Evolutionary conservation across 2,888 invertebrate genomes (phyloP).

Genomic region (Microplitis manilae): DNA sequence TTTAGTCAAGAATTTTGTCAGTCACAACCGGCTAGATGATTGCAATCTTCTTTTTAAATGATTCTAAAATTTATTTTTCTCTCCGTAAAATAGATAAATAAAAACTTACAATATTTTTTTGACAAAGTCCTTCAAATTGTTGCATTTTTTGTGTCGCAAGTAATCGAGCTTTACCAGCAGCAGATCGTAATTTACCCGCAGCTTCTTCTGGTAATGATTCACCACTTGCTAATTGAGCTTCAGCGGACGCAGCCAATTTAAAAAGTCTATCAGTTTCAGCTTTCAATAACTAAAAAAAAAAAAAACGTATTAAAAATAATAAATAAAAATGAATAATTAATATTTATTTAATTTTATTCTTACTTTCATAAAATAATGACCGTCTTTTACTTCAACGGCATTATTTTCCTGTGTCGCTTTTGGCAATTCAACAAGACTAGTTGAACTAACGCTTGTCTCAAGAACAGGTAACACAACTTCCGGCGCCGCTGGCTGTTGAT

Average conservation of each 20-base stretch:
- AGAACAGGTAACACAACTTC: constrained; percentile 71
- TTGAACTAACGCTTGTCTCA: constrained; percentile 61
- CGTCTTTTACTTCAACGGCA: constrained; percentile 76
- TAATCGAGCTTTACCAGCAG: constrained; percentile 92
- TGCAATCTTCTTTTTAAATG: not conserved
- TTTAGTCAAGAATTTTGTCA: no score
- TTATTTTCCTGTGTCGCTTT: constrained; percentile 58
- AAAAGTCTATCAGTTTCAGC: constrained; percentile 82
- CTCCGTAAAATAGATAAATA: not conserved
- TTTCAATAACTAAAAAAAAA: constrained; percentile 76
- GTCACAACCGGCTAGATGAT: no score
- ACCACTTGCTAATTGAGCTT: constrained; percentile 77
- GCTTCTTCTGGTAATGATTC: constrained; percentile 81
- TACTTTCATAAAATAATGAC: constrained; percentile 82
- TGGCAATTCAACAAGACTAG: constrained; percentile 53
- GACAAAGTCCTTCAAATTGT: constrained; percentile 89
- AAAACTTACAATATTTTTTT: constrained; percentile 76
- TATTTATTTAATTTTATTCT: constrained; percentile 36
- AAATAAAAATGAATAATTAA: not conserved
- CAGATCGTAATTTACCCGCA: constrained; percentile 87
- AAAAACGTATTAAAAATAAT: constrained; percentile 36
- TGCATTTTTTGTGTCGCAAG: constrained; percentile 94
- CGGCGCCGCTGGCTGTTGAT: constrained; percentile 71
- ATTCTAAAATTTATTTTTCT: not conserved
- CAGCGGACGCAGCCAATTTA: constrained; percentile 78